Percentiles rank a stretch among this genome's conserved stretches.
phyloP scores from a whole-genome alignment of 2,888 invertebrate genomes.

The Dorcus parallelipipedus region DNA sequence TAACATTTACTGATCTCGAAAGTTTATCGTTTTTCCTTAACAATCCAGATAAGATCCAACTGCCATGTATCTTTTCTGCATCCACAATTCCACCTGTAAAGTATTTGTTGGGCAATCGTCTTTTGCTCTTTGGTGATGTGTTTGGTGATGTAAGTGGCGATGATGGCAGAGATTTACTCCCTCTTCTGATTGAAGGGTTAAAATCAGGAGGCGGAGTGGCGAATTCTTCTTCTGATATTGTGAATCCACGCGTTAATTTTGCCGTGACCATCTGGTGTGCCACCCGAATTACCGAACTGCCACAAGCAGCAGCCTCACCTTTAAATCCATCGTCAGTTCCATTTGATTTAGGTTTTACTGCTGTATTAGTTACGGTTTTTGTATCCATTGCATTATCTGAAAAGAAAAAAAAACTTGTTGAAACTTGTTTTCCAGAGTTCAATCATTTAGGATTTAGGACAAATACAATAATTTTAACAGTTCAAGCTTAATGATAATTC shows the following conservation, averaged over 20 bases:
- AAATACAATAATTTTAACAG: too few species aligned
- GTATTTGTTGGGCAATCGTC: constrained; percentile 57
- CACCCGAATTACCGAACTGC: constrained; percentile 59
- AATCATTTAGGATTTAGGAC: too few species aligned
- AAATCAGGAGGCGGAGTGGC: constrained; percentile 38
- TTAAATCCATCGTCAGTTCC: constrained; percentile 71
- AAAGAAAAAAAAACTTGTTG: neutral
- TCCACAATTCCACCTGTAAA: constrained; percentile 51
- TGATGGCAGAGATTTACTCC: constrained; percentile 69
- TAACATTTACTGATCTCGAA: constrained; percentile 55
- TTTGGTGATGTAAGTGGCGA: constrained; percentile 64
- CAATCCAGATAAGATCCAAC: constrained; percentile 63
- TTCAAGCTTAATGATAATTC: too few species aligned
- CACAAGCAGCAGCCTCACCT: constrained; percentile 67
- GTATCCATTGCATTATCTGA: constrained; percentile 5
- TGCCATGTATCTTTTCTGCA: constrained; percentile 49
- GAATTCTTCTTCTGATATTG: constrained; percentile 10
- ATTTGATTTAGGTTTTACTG: constrained; percentile 53
- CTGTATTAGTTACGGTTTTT: neutral
- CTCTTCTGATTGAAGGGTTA: constrained; percentile 53
- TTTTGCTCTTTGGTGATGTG: constrained; percentile 57
- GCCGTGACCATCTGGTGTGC: constrained; percentile 59
- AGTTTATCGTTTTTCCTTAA: constrained; percentile 55
- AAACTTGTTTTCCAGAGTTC: neutral
- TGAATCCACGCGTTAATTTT: constrained; percentile 27